Conservation (phyloP, 2,113 vertebrate genomes). For the Sturnus vulgaris region DNA sequence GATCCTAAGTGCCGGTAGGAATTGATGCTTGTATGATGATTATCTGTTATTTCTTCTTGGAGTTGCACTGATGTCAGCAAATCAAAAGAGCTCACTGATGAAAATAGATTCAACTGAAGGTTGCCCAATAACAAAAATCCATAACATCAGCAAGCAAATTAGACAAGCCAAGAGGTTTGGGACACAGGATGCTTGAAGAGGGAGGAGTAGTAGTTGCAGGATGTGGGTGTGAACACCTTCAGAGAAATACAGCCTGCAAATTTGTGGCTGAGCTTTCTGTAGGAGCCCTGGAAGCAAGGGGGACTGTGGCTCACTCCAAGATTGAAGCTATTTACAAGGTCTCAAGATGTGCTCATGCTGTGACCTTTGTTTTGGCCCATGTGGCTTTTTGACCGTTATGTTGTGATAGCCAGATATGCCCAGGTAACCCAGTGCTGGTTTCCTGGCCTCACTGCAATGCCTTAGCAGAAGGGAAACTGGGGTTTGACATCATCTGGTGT, state of each 20-base stretch:
- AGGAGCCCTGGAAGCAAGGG: background rate
- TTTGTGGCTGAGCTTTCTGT: background rate
- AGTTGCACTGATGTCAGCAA: conserved; percentile 3
- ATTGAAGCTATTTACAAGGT: background rate
- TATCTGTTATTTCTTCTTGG: background rate
- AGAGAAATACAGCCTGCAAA: background rate
- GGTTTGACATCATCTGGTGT: background rate
- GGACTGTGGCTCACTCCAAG: background rate
- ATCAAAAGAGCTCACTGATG: background rate
- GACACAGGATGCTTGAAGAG: background rate
- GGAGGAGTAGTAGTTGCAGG: background rate
- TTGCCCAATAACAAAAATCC: background rate
- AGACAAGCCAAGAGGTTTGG: background rate
- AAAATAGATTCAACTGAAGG: background rate
- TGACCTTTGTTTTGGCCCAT: background rate
- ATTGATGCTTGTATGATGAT: background rate
- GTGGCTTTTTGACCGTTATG: background rate
- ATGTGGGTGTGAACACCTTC: background rate
- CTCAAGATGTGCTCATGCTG: rapidly evolving
- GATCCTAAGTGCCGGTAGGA: background rate
- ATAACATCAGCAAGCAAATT: background rate
- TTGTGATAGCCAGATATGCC: background rate
- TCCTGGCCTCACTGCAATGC: background rate
- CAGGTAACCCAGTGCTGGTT: background rate
- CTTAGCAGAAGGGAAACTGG: background rate